phyloP scores from a whole-genome alignment of 2,797 vertebrate genomes.

The Aplochiton taeniatus region DNA sequence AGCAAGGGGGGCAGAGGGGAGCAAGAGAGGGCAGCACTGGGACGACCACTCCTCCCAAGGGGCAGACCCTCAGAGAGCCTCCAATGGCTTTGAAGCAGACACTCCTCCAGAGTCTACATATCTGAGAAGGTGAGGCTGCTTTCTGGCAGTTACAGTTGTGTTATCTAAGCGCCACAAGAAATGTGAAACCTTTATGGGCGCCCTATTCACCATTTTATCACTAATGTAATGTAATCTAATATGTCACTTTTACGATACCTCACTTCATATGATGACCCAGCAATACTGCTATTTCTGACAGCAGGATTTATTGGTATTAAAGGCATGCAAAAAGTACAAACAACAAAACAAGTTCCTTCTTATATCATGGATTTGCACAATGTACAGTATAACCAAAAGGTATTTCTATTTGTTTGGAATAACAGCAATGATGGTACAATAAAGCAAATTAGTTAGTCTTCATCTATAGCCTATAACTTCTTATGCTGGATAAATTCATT shows the following conservation, averaged over 20 bases:
- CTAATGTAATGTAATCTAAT: neutral
- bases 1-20: conserved; percentile 8
- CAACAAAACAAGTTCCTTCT: too few species aligned
- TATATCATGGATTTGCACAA: too few species aligned
- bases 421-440: too few species aligned
- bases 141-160: too few species aligned
- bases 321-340: neutral
- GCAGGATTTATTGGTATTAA: neutral
- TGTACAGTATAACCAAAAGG: too few species aligned
- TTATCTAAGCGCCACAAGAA: too few species aligned
- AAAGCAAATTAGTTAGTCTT: too few species aligned
- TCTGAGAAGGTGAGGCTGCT: conserved; percentile 64
- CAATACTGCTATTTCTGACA: neutral
- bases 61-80: conserved; percentile 25
- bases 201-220: neutral
- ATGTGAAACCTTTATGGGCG: too few species aligned
- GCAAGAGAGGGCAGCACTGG: neutral
- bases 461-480: too few species aligned
- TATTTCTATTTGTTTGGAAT: too few species aligned
- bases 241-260: neutral
- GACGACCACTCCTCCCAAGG: conserved; percentile 12
- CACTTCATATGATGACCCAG: too few species aligned
- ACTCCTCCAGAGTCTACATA: conserved; percentile 37
- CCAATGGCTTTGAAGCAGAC: conserved; percentile 65
- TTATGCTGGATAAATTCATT: too few species aligned